Conservation (phyloP, 1,140 invertebrate genomes). For the Metopolophium dirhodum region DNA sequence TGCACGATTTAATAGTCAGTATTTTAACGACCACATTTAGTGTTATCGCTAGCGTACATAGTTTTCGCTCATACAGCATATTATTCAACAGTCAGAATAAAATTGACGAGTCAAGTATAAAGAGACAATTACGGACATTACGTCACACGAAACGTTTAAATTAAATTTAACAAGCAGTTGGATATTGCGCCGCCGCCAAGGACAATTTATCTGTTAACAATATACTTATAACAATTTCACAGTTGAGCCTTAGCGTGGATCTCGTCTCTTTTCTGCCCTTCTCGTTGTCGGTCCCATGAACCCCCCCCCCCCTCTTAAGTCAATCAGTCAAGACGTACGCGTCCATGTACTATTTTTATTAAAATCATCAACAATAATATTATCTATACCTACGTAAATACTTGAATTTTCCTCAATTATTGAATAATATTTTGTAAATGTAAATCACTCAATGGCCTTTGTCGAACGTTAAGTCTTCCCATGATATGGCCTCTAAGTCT, state of each 20-base stretch:
- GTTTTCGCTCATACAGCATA: neutral
- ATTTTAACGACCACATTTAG: neutral
- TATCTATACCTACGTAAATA: too few relatives aligned
- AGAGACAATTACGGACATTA: neutral
- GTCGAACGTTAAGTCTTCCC: too few relatives aligned
- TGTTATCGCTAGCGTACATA: neutral
- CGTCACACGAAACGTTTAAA: neutral
- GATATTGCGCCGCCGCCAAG: neutral
- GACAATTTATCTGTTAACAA: neutral
- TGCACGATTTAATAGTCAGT: neutral
- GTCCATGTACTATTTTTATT: too few relatives aligned
- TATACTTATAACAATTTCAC: neutral
- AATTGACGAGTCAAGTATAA: neutral
- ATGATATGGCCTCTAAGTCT: too few relatives aligned
- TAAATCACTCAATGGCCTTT: too few relatives aligned
- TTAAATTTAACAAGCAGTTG: constrained; percentile 1
- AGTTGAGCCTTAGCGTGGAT: neutral
- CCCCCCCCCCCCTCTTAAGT: too few relatives aligned
- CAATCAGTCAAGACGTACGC: too few relatives aligned
- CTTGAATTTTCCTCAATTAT: too few relatives aligned
- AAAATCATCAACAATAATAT: too few relatives aligned
- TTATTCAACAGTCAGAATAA: neutral
- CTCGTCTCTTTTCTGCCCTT: neutral
- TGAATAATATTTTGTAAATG: too few relatives aligned
- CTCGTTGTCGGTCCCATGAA: neutral